These are phyloP conservation scores for Cryptoblepharus egeriae DNA, from an alignment of 2,797 vertebrate species.

Conservation along the genomic window DNA sequence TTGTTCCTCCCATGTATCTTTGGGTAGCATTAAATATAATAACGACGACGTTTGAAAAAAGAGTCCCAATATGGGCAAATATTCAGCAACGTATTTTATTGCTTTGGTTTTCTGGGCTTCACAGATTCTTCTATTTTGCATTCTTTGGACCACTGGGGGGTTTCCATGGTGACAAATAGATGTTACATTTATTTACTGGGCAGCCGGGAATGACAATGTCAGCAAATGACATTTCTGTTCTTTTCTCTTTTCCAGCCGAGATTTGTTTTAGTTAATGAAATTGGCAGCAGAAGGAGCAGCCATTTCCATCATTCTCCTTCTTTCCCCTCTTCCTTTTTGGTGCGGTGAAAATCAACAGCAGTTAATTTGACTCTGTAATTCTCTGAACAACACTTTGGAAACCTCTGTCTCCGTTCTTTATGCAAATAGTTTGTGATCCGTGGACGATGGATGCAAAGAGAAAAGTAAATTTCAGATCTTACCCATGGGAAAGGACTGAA, in stretches of 20 bases:
- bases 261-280: conserved; percentile 72
- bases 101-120: conserved; percentile 62
- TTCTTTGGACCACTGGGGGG: conserved; percentile 62
- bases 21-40: conserved; percentile 48
- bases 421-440: conserved; percentile 47
- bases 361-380: conserved; percentile 56
- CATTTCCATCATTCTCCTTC: conserved; percentile 34
- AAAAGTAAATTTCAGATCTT: conserved; percentile 70
- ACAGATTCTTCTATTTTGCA: conserved; percentile 68
- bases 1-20: conserved; percentile 65
- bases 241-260: conserved; percentile 57
- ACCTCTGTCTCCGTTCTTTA: conserved; percentile 32
- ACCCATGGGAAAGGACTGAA: conserved; percentile 60
- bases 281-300: conserved; percentile 46
- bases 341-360: conserved; percentile 50
- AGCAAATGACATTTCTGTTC: conserved; percentile 73
- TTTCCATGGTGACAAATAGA: conserved; percentile 80
- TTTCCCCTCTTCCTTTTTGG: background rate
- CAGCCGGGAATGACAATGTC: conserved; percentile 70
- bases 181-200: conserved; percentile 76
- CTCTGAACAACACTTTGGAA: conserved; percentile 44
- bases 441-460: conserved; percentile 46
- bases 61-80: conserved; percentile 60
- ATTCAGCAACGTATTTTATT: conserved; percentile 54
- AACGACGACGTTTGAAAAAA: conserved; percentile 51